Conservation (phyloP, 2,113 vertebrate genomes). For the Sturnira hondurensis region DNA sequence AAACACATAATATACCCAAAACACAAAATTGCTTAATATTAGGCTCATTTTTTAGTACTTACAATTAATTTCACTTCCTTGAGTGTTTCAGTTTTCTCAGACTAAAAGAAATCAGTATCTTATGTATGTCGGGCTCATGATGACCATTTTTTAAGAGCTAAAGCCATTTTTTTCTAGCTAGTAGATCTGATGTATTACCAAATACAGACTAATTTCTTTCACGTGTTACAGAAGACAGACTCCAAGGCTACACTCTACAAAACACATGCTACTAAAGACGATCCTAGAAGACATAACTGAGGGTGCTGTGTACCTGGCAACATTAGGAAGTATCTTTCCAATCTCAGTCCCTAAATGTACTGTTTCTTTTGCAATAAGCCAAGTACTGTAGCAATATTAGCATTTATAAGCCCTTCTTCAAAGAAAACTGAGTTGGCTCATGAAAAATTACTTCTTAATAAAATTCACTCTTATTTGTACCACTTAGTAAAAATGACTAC, state of each 20-base stretch:
- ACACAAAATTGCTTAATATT: neutral
- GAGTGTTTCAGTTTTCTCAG: neutral
- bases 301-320: neutral
- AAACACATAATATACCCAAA: neutral
- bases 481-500: constrained; percentile 27
- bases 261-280: neutral
- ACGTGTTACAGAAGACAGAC: neutral
- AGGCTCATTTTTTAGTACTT: constrained; percentile 19
- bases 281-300: constrained; percentile 1
- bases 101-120: constrained; percentile 22
- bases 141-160: constrained; percentile 16
- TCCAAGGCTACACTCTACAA: neutral
- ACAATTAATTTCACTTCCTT: neutral
- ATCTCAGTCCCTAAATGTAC: neutral
- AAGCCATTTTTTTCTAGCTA: constrained; percentile 35
- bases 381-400: neutral
- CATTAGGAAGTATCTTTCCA: constrained; percentile 13
- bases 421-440: neutral
- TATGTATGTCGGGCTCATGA: neutral
- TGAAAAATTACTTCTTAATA: constrained; percentile 31
- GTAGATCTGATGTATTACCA: neutral
- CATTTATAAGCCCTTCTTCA: neutral
- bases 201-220: constrained; percentile 34
- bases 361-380: neutral
- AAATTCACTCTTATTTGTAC: neutral